Evolutionary conservation across 2,888 invertebrate species (phyloP), one percentile per base, ranked within the genome.

Genomic region (Ochropleura leucogaster): DNA sequence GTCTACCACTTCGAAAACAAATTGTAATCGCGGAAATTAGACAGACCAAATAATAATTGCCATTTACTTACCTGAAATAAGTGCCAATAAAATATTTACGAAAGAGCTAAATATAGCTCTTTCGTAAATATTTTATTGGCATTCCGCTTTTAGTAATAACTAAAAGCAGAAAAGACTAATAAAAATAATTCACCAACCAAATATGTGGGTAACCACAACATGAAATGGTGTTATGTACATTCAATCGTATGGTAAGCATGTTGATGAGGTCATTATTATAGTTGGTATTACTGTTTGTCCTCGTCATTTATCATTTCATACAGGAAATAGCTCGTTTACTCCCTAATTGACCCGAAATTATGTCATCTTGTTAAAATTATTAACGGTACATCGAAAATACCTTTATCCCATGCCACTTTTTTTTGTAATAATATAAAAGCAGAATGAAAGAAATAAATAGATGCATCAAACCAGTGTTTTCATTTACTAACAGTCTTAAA

Each of bases 301-400:
- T 66, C n/a, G 46, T 5, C 67, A 30, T n/a, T 9, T 67, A 49
- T n/a, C 30, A 76, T 59, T 44, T 30, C 4, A 30, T 6, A 30
- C 44, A 67, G 44, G 76, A 51, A 18, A 67, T 49, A 40, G 40
- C 14, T 51, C 44, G 44, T 55, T 76, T 30, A 42, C n/a, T 51
- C 77, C 40, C 14, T 16, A 7, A 30, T 14, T 67, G 18, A 49
- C 16, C 49, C 4, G n/a, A 59, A 40, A 49, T 67, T 18, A 67
- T 57, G 16, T 12, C 18, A 49, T 42, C 42, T 49, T 42, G 20
- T 44, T 44, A 10, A 30, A 2, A 2, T 42, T 16, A 55, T 73
- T 12, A 16, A 30, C 57, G 30, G 30, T 30, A 0, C 4, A 16
- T 16, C 16, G 16, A 57, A 57, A 57, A 57, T 20, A 12, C 4